Evolutionary conservation across 2,113 vertebrate species (phyloP).

Genomic region (Archilochus colubris): DNA sequence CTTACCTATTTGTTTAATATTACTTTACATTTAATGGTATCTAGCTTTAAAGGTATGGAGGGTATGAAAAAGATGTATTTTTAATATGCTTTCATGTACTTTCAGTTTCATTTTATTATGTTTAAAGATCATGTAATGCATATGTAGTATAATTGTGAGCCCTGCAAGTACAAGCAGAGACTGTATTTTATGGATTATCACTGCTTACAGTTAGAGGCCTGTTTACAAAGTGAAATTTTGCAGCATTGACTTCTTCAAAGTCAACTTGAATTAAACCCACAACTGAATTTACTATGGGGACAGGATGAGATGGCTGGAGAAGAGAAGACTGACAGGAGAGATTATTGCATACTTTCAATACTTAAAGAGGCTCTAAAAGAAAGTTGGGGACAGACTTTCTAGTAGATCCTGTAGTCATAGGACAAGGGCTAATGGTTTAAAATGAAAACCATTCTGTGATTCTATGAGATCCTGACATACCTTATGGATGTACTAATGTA

Average conservation of each 20-base stretch:
- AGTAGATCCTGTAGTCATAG: accelerated
- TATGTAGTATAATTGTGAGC: background rate
- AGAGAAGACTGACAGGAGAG: background rate
- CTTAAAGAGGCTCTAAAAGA: background rate
- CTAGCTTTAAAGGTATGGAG: slow-evolving; percentile 3
- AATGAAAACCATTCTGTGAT: background rate
- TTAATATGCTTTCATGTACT: slow-evolving; percentile 30
- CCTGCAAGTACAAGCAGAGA: background rate
- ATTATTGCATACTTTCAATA: background rate
- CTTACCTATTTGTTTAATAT: background rate
- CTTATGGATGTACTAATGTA: background rate
- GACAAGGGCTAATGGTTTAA: background rate
- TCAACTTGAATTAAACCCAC: background rate
- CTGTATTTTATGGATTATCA: background rate
- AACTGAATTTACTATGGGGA: background rate
- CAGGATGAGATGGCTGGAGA: background rate
- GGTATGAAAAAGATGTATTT: background rate
- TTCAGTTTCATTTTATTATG: background rate
- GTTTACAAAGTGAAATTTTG: background rate
- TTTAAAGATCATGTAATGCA: background rate
- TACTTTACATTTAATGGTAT: background rate
- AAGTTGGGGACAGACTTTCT: background rate
- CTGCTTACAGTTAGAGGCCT: background rate
- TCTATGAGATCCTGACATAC: background rate
- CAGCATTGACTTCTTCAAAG: background rate